phyloP scores from a whole-genome alignment of 1,140 invertebrate species.

The Ylistrum balloti region DNA sequence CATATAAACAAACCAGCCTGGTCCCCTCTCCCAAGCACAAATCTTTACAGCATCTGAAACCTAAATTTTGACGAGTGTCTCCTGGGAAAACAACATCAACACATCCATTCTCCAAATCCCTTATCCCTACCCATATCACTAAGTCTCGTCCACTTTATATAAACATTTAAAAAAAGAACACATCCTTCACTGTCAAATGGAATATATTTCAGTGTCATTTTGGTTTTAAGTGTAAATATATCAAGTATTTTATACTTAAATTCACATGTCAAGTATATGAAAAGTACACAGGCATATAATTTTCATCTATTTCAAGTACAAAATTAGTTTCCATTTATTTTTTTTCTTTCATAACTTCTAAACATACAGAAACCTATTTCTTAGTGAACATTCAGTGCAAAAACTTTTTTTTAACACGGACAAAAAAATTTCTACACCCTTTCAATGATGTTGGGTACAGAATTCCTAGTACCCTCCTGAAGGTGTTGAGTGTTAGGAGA shows the following conservation, averaged over 20 bases:
- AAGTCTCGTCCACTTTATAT: background rate
- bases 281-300: background rate
- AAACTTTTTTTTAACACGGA: background rate
- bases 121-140: background rate
- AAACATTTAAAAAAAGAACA: background rate
- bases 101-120: background rate
- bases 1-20: background rate
- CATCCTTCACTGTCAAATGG: background rate
- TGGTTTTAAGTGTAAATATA: background rate
- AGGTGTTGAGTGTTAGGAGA: background rate
- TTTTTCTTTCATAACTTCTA: background rate
- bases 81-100: background rate
- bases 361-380: background rate
- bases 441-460: background rate
- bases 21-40: background rate
- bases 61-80: background rate
- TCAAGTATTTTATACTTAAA: background rate
- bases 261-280: background rate
- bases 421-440: background rate
- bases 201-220: conserved; percentile 34
- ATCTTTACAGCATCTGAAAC: conserved; percentile 9
- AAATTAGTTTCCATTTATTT: background rate
- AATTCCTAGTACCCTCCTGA: background rate
- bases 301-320: background rate
- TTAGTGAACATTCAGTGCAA: background rate